Percentiles rank a stretch among this genome's conserved stretches.
phyloP scores from a whole-genome alignment of 1,140 invertebrate genomes.

The Drosophila serrata region DNA sequence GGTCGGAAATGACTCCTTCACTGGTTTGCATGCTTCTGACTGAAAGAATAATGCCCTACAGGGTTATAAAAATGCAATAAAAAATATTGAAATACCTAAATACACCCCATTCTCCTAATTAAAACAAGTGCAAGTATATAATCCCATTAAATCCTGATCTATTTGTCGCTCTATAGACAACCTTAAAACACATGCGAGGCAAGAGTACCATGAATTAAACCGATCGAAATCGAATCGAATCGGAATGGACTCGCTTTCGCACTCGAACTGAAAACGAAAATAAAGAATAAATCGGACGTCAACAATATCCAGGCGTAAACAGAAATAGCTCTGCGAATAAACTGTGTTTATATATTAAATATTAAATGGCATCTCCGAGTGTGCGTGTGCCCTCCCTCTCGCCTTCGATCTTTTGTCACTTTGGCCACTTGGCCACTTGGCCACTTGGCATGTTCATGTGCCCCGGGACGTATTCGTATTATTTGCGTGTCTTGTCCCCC shows the following conservation, averaged over 20 bases:
- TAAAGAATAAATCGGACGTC: slow-evolving; percentile 12
- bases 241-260: background rate
- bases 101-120: too few species aligned
- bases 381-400: slow-evolving; percentile 2
- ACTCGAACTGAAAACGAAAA: background rate
- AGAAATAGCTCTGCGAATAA: slow-evolving; percentile 57
- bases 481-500: slow-evolving; percentile 21
- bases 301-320: slow-evolving; percentile 55
- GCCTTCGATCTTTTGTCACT: slow-evolving; percentile 17
- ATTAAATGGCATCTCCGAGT: slow-evolving; percentile 11
- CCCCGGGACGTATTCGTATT: slow-evolving; percentile 20
- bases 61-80: too few species aligned
- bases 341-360: slow-evolving; percentile 12
- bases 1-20: too few species aligned
- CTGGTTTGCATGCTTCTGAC: too few species aligned
- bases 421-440: slow-evolving; percentile 17
- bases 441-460: slow-evolving; percentile 16
- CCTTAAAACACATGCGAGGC: background rate
- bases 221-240: slow-evolving; percentile 8
- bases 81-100: too few species aligned
- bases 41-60: too few species aligned
- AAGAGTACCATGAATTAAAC: slow-evolving; percentile 10
- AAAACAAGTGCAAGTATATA: background rate
- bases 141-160: background rate
- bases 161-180: too few species aligned